A percentile compares a stretch with the other conserved stretches of the same genome.
phyloP scores from a whole-genome alignment of 1,140 invertebrate genomes.

The Drosophila micromelanica region DNA sequence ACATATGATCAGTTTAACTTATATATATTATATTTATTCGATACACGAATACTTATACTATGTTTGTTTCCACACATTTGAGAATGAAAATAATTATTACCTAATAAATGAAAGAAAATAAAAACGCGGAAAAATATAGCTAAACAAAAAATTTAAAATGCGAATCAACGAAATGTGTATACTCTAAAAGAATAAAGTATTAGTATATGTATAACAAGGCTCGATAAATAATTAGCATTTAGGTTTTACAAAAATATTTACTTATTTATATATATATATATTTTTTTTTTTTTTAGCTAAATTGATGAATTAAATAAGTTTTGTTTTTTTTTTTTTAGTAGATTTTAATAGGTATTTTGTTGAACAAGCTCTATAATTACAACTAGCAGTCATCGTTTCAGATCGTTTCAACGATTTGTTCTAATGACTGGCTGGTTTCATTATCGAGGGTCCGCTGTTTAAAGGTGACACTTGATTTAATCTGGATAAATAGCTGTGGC shows the following conservation, averaged over 20 bases:
- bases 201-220: too few relatives aligned
- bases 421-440: too few relatives aligned
- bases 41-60: constrained; percentile 20
- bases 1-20: constrained; percentile 11
- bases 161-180: constrained; percentile 8
- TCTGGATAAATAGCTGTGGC: not conserved
- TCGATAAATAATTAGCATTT: too few relatives aligned
- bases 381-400: too few relatives aligned
- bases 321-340: too few relatives aligned
- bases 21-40: constrained; percentile 14
- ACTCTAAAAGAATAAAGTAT: not conserved
- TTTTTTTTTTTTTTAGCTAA: too few relatives aligned
- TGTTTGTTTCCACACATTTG: constrained; percentile 25
- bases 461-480: not conserved
- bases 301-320: too few relatives aligned
- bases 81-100: constrained; percentile 63
- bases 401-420: too few relatives aligned
- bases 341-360: too few relatives aligned
- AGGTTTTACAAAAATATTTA: too few relatives aligned
- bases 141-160: constrained; percentile 13
- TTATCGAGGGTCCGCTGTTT: not conserved
- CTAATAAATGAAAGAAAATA: constrained; percentile 48
- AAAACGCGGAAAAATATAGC: constrained; percentile 10
- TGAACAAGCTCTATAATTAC: too few relatives aligned
- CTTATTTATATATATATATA: too few relatives aligned